Evolutionary conservation across 2,888 invertebrate species (phyloP).

Genomic region (Mechanitis mazaeus): DNA sequence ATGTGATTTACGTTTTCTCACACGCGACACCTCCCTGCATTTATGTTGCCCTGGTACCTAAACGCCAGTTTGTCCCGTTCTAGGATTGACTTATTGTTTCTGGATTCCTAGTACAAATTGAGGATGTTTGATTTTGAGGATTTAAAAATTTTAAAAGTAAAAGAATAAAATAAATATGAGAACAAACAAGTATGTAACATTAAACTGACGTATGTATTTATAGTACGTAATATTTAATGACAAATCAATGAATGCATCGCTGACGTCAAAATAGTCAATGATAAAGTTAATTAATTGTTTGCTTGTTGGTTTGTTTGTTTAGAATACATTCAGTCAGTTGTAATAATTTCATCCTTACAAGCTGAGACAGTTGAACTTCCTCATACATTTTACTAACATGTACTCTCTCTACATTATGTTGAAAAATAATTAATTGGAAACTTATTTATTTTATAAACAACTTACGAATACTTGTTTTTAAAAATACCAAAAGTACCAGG

Average conservation of each 20-base stretch:
- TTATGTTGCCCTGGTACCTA: constrained; percentile 53
- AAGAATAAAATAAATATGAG: background rate
- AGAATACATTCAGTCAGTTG: constrained; percentile 3
- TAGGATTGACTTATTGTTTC: background rate
- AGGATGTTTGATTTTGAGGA: background rate
- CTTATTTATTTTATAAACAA: background rate
- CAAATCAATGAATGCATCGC: constrained; percentile 17
- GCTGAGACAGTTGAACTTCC: too few relatives aligned
- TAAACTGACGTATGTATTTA: background rate
- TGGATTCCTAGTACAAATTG: constrained; percentile 4
- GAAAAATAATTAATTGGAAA: too few relatives aligned
- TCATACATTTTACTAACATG: too few relatives aligned
- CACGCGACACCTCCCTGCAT: constrained; percentile 42
- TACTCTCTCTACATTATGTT: background rate
- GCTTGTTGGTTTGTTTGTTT: constrained; percentile 9
- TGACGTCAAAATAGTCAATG: constrained; percentile 19
- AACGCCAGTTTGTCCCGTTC: constrained; percentile 7
- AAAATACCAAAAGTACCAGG: constrained; percentile 35
- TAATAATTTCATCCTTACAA: constrained; percentile 4
- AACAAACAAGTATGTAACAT: background rate
- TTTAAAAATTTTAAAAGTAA: too few relatives aligned
- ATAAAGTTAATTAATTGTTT: constrained; percentile 12
- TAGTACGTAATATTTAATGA: constrained; percentile 13
- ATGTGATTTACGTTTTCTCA: constrained; percentile 69
- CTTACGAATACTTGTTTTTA: constrained; percentile 2